phyloP scores from a whole-genome alignment of 2,888 invertebrate species.

The Nomada fucata region DNA sequence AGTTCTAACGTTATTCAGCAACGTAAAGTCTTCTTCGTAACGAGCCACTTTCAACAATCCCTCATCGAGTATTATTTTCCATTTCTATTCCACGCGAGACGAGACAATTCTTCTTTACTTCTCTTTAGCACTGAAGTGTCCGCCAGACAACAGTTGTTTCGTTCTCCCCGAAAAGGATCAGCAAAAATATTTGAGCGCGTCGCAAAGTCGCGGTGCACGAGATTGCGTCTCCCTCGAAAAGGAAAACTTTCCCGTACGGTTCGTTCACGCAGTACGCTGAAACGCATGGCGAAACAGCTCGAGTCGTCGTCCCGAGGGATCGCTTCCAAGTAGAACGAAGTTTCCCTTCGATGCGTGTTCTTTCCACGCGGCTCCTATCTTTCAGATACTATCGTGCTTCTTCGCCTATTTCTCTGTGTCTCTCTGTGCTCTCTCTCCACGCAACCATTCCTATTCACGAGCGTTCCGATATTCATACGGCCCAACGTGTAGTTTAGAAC shows the following conservation, averaged over 20 bases:
- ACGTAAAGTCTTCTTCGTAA: background rate
- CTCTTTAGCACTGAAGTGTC: background rate
- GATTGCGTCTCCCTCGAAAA: background rate
- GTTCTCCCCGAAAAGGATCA: too few species aligned
- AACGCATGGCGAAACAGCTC: constrained; percentile 62
- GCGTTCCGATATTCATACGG: background rate
- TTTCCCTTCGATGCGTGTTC: constrained; percentile 42
- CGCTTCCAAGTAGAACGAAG: constrained; percentile 54
- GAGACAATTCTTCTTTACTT: background rate
- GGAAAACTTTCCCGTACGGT: background rate
- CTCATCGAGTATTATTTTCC: too few species aligned
- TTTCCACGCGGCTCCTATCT: constrained; percentile 30
- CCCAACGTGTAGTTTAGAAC: background rate
- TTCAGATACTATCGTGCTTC: background rate
- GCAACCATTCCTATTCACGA: background rate
- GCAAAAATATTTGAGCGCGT: background rate
- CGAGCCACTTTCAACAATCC: background rate
- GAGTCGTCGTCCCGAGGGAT: constrained; percentile 56
- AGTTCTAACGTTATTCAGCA: too few species aligned
- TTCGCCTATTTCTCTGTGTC: background rate
- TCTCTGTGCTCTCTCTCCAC: background rate
- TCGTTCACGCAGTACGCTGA: background rate
- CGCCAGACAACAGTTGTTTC: background rate
- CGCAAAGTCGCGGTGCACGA: background rate
- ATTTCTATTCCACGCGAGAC: too few species aligned